Evolutionary conservation across 1,140 invertebrate genomes (phyloP), one percentile per base, ranked within the genome.

Genomic region (Globodera rostochiensis): DNA sequence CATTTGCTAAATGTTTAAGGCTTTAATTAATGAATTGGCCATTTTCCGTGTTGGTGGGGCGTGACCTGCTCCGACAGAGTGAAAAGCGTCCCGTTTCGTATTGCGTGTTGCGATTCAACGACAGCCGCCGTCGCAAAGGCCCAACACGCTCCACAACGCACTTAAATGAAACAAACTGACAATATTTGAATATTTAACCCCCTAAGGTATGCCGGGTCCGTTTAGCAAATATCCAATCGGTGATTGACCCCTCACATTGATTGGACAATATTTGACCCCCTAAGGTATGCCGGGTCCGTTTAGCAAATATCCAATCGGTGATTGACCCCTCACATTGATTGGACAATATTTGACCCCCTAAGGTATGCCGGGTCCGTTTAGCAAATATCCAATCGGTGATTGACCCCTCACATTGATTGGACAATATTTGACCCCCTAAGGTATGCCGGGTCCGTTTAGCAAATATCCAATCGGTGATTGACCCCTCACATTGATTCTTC

Each of bases 111-210:
- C 6, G 84, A 73, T 77, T 84, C 84, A 2, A 84, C 80, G 5
- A 82, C 74, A 19, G 74, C 84, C 53, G 71, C 73, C 6, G 82
- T 80, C 7, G 84, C 50, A 53, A 84, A 84, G 15, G 74, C 76
- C 80, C 84, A 86, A 66, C 84, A 84, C 13, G 81, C 80, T 6
- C 84, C 84, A 66, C 84, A 84, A 25, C 50, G 21, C 49, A 77
- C 84, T 83, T 46, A 15, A 71, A 19, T 3, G 1, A 36, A 36
- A 83, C 79, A 67, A 81, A 19, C 19, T 25, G 36, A 6, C 8
- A 7, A 77, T 75, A 77, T 69, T 11, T 21, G 60, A 66, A 66
- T 66, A 66, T 66, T 66, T 66, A 1, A 66, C 36, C 36, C 25
- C 36, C 36, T 36, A 36, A 36, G 36, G 36, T 36, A 36, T 36